A percentile compares a stretch with the other conserved stretches of the same genome.
phyloP scores from a whole-genome alignment of 2,113 vertebrate species.

The Gopherus flavomarginatus region DNA sequence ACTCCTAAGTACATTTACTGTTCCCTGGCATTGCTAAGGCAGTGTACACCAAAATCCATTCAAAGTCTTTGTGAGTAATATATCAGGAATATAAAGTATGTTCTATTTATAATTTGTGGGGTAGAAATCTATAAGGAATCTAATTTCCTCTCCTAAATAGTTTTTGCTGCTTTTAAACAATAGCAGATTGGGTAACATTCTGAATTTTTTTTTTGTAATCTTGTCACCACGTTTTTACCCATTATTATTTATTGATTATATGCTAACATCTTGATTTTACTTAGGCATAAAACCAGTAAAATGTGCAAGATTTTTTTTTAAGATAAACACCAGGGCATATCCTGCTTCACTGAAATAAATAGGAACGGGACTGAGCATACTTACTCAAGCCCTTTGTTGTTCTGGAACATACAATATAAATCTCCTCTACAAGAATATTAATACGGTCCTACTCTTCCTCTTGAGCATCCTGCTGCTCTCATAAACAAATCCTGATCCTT shows the following conservation, averaged over 20 bases:
- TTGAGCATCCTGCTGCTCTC: not conserved
- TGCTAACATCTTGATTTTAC: not conserved
- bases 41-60: not conserved
- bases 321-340: not conserved
- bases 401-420: not conserved
- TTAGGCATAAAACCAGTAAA: not conserved
- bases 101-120: conserved; percentile 11
- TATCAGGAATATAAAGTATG: conserved; percentile 29
- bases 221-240: not conserved
- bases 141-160: conserved; percentile 11
- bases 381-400: not conserved
- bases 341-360: not conserved
- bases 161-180: not conserved
- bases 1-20: conserved; percentile 43
- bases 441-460: not conserved
- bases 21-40: conserved; percentile 20
- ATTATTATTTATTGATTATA: not conserved
- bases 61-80: not conserved
- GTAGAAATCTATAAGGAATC: conserved; percentile 42
- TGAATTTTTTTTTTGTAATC: not conserved
- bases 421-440: not conserved
- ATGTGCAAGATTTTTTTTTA: not conserved
- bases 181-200: not conserved
- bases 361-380: not conserved
- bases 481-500: not conserved